Percentiles rank a stretch among this genome's conserved stretches.
Evolutionary conservation across 2,113 vertebrate genomes (phyloP).

Genomic region (Suncus etruscus): DNA sequence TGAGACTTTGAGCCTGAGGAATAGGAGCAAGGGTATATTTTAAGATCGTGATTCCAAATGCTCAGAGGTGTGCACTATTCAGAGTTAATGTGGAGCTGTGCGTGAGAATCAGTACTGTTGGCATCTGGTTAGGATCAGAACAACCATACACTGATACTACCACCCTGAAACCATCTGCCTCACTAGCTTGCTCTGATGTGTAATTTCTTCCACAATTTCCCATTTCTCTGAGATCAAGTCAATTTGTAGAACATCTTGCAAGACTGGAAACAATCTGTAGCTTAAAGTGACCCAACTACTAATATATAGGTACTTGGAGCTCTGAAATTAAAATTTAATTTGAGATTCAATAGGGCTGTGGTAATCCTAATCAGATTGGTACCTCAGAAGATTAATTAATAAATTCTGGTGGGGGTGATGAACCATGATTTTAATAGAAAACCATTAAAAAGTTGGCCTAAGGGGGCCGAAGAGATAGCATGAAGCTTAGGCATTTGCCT

Average conservation of each 20-base stretch:
- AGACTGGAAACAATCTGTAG: background rate
- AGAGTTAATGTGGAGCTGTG: background rate
- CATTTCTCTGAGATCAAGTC: background rate
- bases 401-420: background rate
- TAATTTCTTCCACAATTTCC: background rate
- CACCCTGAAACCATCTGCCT: background rate
- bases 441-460: background rate
- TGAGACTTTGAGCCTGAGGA: background rate
- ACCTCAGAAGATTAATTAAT: slow-evolving; percentile 13
- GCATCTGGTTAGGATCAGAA: background rate
- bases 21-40: background rate
- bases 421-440: slow-evolving; percentile 38
- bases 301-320: background rate
- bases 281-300: background rate
- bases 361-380: background rate
- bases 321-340: slow-evolving; percentile 10
- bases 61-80: background rate
- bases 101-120: background rate
- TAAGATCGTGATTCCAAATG: background rate
- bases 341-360: background rate
- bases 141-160: background rate
- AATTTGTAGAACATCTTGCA: background rate
- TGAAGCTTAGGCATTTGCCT: too few relatives aligned
- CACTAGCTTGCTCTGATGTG: background rate
- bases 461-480: too few relatives aligned